phyloP scores from a whole-genome alignment of 2,113 vertebrate genomes.

The Odontesthes bonariensis region DNA sequence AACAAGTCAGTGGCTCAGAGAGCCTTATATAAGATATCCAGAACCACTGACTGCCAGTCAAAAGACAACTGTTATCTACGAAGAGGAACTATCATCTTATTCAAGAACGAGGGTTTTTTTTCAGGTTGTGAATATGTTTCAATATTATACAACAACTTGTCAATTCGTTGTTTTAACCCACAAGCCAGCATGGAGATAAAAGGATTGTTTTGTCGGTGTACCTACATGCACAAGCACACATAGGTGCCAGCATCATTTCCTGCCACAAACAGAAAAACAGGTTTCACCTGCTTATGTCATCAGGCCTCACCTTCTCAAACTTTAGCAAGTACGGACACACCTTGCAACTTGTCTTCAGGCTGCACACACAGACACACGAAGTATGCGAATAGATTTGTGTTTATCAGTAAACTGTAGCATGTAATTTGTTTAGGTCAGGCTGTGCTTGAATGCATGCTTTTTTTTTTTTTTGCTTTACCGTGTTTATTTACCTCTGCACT shows the following conservation, averaged over 20 bases:
- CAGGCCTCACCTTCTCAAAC: conserved; percentile 51
- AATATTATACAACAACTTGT: background rate
- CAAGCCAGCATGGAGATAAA: conserved; percentile 20
- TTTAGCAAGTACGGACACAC: conserved; percentile 63
- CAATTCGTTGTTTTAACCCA: conserved; percentile 1
- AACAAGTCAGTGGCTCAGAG: conserved; percentile 65
- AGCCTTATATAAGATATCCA: conserved; percentile 51
- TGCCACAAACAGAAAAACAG: conserved; percentile 65
- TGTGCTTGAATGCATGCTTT: background rate
- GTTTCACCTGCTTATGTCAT: conserved; percentile 78
- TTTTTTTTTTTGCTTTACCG: background rate
- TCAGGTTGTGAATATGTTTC: background rate
- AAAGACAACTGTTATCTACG: conserved; percentile 9
- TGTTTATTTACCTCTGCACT: too few species aligned
- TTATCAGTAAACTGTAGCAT: background rate
- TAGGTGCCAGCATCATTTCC: conserved; percentile 65
- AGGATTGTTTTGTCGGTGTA: conserved; percentile 18
- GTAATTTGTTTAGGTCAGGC: background rate
- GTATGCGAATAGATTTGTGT: background rate
- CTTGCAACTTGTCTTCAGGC: conserved; percentile 45
- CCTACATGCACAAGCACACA: conserved; percentile 36
- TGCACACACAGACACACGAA: conserved; percentile 13
- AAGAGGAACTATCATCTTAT: background rate
- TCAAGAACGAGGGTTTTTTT: background rate
- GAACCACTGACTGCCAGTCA: conserved; percentile 38